Evolutionary conservation across 2,888 invertebrate species (phyloP), one percentile per base, ranked within the genome.

Genomic region (Catocala fraxini): DNA sequence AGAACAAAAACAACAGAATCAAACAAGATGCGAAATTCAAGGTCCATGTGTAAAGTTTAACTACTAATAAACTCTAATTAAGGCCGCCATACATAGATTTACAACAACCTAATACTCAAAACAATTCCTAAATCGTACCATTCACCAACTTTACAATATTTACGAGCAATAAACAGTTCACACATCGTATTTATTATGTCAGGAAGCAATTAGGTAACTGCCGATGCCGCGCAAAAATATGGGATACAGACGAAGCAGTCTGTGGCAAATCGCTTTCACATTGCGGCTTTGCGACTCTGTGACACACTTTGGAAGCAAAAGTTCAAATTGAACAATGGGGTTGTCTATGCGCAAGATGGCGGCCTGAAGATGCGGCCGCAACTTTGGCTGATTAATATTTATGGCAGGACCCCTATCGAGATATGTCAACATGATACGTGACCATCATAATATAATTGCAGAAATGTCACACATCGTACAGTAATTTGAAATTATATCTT

Each of bases 121-220:
- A 77, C 71, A 72, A 64, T 68, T 71, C 63, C 66, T 68, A 75
- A 71, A 69, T 77, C 71, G 67, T 70, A 62, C 73, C 71, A 63
- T 71, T 77, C 73, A 74, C 71, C 66, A 65, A 66, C 59, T 70
- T 78, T 75, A 75, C 69, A 60, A 71, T 74, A 80, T 89, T 91
- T 88, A 91, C 80, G 85, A 83, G 72, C 84, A 77, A 84, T 87
- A 84, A 88, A 87, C 84, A 74, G 88, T 90, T 85, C 83, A 81
- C 88, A 85, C 85, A 67, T 85, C 71, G 70, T 79, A 84, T 84
- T 87, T 86, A 86, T 82, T 76, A 52, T 75, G 79, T 78, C 77
- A 80, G 85, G 84, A 85, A 85, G 84, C 78, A 82, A 86, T 87
- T 84, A 85, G 59, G 65, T 69, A 68, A 62, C 65, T 62, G 63